Conservation (phyloP, 1,140 invertebrate species). For the Aphelenchoides fujianensis region DNA sequence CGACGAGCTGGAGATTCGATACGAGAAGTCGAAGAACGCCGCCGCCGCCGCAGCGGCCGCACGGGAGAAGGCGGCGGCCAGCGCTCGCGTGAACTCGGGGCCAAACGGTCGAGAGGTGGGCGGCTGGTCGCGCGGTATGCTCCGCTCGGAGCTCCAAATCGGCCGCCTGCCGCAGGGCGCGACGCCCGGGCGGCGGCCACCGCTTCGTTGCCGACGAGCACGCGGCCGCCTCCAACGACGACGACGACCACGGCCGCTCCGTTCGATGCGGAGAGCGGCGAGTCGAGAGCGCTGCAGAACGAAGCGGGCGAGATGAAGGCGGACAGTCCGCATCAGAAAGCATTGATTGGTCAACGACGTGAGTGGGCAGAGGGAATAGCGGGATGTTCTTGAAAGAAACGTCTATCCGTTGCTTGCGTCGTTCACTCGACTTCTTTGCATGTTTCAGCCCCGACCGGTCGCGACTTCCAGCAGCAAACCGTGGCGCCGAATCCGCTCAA, state of each 20-base stretch:
- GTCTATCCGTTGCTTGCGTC: too few species aligned
- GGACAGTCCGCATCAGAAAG: too few species aligned
- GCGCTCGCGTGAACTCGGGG: background rate
- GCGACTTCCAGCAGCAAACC: background rate
- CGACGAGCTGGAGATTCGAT: slow-evolving; percentile 11
- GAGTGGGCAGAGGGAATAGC: too few species aligned
- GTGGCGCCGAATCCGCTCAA: background rate
- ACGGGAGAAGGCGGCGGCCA: background rate
- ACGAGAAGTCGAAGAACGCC: background rate
- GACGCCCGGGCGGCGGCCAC: background rate
- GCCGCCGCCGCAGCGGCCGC: background rate
- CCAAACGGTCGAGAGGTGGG: too few species aligned
- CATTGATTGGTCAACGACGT: too few species aligned
- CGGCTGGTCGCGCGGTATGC: too few species aligned
- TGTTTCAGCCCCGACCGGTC: background rate
- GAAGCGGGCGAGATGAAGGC: too few species aligned
- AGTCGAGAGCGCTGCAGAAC: too few species aligned
- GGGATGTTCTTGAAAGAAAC: too few species aligned
- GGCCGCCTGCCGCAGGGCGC: background rate
- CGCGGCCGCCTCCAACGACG: too few species aligned
- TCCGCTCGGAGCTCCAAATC: background rate
- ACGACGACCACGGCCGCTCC: background rate
- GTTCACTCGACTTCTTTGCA: background rate
- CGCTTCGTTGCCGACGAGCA: slow-evolving; percentile 15
- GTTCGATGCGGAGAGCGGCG: too few species aligned